phyloP scores from a whole-genome alignment of 2,888 invertebrate species.

The Mythimna impura region DNA sequence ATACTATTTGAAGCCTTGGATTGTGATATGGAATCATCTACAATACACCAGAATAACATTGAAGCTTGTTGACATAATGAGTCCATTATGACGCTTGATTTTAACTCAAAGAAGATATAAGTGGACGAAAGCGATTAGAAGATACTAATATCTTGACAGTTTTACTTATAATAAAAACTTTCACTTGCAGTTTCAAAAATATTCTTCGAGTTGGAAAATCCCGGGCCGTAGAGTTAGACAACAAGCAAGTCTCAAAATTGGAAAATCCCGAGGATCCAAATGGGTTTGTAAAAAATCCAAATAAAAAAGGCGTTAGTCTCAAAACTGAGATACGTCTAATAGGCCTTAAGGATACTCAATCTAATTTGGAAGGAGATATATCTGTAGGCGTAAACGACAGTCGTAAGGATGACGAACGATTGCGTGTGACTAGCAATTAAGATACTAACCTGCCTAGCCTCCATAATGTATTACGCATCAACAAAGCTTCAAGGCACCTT shows the following conservation, averaged over 20 bases:
- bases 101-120: not conserved
- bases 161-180: slow-evolving; percentile 46
- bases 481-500: slow-evolving; percentile 66
- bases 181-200: slow-evolving; percentile 51
- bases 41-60: slow-evolving; percentile 17
- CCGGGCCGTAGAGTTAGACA: slow-evolving; percentile 35
- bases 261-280: slow-evolving; percentile 42
- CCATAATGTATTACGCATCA: slow-evolving; percentile 65
- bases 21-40: not conserved
- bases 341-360: slow-evolving; percentile 37
- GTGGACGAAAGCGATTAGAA: not conserved
- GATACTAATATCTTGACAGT: not conserved
- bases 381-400: slow-evolving; percentile 35
- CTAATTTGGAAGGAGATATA: slow-evolving; percentile 23
- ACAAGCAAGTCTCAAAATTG: slow-evolving; percentile 32
- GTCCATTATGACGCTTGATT: slow-evolving; percentile 10
- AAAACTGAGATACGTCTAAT: slow-evolving; percentile 17
- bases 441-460: slow-evolving; percentile 56
- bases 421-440: slow-evolving; percentile 69
- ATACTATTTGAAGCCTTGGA: slow-evolving; percentile 2
- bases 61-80: slow-evolving; percentile 8
- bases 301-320: slow-evolving; percentile 24
- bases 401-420: slow-evolving; percentile 46
- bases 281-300: slow-evolving; percentile 46
- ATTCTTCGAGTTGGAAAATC: slow-evolving; percentile 47